These are phyloP conservation scores for Rhagophthalmus giganteus DNA, from an alignment of 2,888 invertebrate species.

Conservation along the genomic window DNA sequence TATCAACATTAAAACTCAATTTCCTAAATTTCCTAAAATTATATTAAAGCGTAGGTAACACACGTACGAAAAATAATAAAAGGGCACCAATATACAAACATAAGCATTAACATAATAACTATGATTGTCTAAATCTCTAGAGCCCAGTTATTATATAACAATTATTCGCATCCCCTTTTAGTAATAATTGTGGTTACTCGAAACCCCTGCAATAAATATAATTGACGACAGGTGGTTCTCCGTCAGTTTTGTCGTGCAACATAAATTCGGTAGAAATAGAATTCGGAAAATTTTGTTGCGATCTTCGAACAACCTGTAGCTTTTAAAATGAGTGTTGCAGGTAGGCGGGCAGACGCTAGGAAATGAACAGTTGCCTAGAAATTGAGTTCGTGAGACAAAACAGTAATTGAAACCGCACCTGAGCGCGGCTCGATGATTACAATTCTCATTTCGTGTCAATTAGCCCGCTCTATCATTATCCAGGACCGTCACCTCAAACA, in stretches of 20 bases:
- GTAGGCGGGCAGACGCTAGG: slow-evolving; percentile 36
- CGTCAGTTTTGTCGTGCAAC: too few relatives aligned
- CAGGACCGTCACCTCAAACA: slow-evolving; percentile 46
- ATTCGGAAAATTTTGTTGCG: too few relatives aligned
- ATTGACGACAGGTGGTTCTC: slow-evolving; percentile 29
- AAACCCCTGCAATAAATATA: slow-evolving; percentile 28
- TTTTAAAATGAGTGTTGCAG: slow-evolving; percentile 21
- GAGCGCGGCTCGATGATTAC: slow-evolving; percentile 52
- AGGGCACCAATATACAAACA: slow-evolving; percentile 44
- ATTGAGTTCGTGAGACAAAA: slow-evolving; percentile 54
- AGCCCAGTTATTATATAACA: slow-evolving; percentile 50
- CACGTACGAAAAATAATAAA: slow-evolving; percentile 32
- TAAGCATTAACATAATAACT: slow-evolving; percentile 47
- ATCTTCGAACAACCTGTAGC: slow-evolving; percentile 33
- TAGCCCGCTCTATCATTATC: slow-evolving; percentile 55
- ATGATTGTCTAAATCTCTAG: slow-evolving; percentile 47
- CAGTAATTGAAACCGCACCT: slow-evolving; percentile 52
- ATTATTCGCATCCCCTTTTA: slow-evolving; percentile 40
- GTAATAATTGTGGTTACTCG: slow-evolving; percentile 26
- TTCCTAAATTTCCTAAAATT: slow-evolving; percentile 19
- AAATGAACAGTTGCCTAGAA: slow-evolving; percentile 51
- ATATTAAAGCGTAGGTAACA: slow-evolving; percentile 24
- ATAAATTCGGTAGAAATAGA: too few relatives aligned
- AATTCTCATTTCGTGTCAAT: slow-evolving; percentile 55
- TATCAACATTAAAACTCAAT: slow-evolving; percentile 18